Conservation (phyloP, 92 coral and sea anemone genomes). For the Porites evermanni region DNA sequence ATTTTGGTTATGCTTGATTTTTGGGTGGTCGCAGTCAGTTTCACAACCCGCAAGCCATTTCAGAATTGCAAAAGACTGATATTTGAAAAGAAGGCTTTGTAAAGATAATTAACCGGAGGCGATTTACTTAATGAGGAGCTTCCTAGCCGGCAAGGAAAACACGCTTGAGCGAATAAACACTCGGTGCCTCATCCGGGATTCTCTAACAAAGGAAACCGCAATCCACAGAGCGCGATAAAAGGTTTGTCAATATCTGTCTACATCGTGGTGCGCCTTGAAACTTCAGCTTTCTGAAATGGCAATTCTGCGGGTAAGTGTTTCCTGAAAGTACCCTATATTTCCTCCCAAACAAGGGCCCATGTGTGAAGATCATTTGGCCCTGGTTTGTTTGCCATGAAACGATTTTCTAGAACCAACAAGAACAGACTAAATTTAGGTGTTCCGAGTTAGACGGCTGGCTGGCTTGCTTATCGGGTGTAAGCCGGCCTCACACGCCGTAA, state of each 20-base stretch:
- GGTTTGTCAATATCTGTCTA: slow-evolving; percentile 53
- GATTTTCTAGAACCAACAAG: background rate
- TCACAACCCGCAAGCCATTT: slow-evolving; percentile 17
- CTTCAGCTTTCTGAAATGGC: slow-evolving; percentile 66
- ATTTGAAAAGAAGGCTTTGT: slow-evolving; percentile 27
- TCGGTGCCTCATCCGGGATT: slow-evolving; percentile 78
- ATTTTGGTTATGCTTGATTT: background rate
- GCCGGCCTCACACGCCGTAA: slow-evolving; percentile 14
- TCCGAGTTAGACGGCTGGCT: slow-evolving; percentile 36
- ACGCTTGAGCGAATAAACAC: slow-evolving; percentile 66
- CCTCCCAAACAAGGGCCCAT: slow-evolving; percentile 16
- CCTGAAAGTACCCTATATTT: slow-evolving; percentile 24
- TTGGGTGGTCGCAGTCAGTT: slow-evolving; percentile 25
- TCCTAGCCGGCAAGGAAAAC: slow-evolving; percentile 55
- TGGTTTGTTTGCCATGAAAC: slow-evolving; percentile 16
- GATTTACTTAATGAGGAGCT: slow-evolving; percentile 64
- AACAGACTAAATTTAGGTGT: slow-evolving; percentile 21
- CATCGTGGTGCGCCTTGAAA: slow-evolving; percentile 47
- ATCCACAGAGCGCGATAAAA: slow-evolving; percentile 70
- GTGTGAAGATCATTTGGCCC: slow-evolving; percentile 18
- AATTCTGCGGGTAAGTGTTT: slow-evolving; percentile 74
- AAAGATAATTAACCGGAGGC: slow-evolving; percentile 34
- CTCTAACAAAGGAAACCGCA: slow-evolving; percentile 79
- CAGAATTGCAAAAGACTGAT: slow-evolving; percentile 3
- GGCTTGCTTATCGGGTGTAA: slow-evolving; percentile 17